Evolutionary conservation across 2,888 invertebrate genomes (phyloP).

Genomic region (Troilus luridus): DNA sequence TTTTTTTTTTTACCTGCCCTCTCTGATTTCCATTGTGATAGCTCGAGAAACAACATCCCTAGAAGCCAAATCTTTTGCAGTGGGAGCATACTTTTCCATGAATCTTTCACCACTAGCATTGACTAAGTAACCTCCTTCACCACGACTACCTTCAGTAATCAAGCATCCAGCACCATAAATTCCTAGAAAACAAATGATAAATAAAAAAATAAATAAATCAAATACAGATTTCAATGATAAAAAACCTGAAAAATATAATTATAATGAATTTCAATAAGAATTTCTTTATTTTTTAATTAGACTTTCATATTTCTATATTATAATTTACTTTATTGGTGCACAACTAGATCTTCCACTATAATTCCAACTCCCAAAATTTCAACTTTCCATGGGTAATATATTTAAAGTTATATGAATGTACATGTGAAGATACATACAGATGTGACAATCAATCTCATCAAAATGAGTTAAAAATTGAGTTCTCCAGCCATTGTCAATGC

Average conservation of each 20-base stretch:
- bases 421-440: too few relatives aligned
- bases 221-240: slow-evolving; percentile 98
- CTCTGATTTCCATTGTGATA: slow-evolving; percentile 98
- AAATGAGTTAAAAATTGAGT: too few relatives aligned
- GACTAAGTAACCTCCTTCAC: slow-evolving; percentile 96
- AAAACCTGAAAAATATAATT: slow-evolving; percentile 69
- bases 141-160: slow-evolving; percentile 97
- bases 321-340: too few relatives aligned
- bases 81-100: slow-evolving; percentile 99
- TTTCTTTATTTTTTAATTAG: background rate
- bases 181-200: slow-evolving; percentile 71
- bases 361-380: background rate
- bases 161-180: slow-evolving; percentile 99
- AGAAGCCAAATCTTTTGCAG: slow-evolving; percentile 99
- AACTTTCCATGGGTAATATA: too few relatives aligned
- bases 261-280: background rate
- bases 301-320: background rate
- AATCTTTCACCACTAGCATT: slow-evolving; percentile 98
- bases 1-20: slow-evolving; percentile 75
- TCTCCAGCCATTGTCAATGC: too few relatives aligned
- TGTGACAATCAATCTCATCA: too few relatives aligned
- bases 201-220: slow-evolving; percentile 96
- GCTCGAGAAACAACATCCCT: slow-evolving; percentile 97
- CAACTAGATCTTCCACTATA: background rate
- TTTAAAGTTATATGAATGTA: too few relatives aligned